A percentile compares a stretch with the other conserved stretches of the same genome.
These are phyloP conservation scores for Xenus cinereus DNA, from an alignment of 2,113 vertebrate genomes.

Conservation along the genomic window DNA sequence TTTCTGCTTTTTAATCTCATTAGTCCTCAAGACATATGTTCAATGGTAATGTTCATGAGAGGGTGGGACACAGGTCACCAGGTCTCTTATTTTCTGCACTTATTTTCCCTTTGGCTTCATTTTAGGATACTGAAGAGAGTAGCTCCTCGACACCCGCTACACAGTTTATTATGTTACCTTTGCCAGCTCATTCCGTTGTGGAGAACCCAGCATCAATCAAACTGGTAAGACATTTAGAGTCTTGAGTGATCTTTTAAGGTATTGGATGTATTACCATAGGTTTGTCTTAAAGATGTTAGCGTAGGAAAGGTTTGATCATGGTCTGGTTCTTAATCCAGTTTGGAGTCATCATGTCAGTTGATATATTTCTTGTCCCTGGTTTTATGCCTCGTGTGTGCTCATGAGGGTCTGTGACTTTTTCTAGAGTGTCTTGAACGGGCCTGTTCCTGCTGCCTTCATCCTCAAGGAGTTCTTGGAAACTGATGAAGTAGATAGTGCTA, in stretches of 20 bases:
- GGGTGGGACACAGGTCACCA: neutral
- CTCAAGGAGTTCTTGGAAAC: neutral
- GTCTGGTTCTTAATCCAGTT: neutral
- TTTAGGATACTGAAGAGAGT: slow-evolving; percentile 82
- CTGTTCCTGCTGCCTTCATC: neutral
- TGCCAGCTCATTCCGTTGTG: slow-evolving; percentile 81
- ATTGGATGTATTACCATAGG: neutral
- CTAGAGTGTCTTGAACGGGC: neutral
- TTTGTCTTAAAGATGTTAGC: neutral
- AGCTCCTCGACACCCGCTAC: slow-evolving; percentile 75
- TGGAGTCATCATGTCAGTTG: neutral
- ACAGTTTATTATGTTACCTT: slow-evolving; percentile 89
- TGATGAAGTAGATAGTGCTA: neutral
- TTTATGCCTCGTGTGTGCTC: neutral
- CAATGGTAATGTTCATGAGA: neutral
- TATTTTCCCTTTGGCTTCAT: neutral
- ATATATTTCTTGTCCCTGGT: neutral
- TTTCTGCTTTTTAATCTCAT: neutral
- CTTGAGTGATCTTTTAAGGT: neutral
- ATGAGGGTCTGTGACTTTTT: neutral
- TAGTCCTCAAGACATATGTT: neutral
- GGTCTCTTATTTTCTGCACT: neutral
- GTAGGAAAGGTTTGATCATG: neutral
- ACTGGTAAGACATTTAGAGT: slow-evolving; percentile 79
- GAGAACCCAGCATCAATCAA: slow-evolving; percentile 85